phyloP scores from a whole-genome alignment of 2,797 vertebrate species.

The Graptemys geographica region DNA sequence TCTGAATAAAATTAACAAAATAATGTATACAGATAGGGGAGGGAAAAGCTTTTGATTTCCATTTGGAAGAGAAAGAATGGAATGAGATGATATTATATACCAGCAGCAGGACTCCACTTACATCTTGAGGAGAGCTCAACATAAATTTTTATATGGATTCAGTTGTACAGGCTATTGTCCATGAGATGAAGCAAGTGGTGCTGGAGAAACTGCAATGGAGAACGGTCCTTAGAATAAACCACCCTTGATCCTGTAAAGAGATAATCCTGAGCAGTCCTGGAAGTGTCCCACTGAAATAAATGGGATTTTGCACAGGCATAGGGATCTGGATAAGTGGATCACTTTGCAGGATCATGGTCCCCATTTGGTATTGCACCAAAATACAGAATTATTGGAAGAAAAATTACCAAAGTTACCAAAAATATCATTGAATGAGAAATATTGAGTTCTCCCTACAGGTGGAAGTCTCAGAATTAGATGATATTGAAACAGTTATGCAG shows the following conservation, averaged over 20 bases:
- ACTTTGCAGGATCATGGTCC: not conserved
- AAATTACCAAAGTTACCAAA: not conserved
- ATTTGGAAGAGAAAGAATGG: not conserved
- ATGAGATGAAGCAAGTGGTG: not conserved
- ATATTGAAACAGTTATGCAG: not conserved
- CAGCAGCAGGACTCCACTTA: not conserved
- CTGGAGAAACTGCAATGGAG: not conserved
- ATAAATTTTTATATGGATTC: not conserved
- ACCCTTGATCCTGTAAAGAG: not conserved
- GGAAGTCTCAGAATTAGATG: not conserved
- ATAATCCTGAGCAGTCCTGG: not conserved
- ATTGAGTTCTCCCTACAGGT: not conserved
- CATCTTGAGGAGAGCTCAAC: not conserved
- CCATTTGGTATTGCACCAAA: not conserved
- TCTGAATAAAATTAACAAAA: not conserved
- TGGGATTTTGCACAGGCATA: not conserved
- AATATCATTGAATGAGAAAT: not conserved
- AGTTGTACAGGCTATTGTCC: not conserved
- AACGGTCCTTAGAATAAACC: not conserved
- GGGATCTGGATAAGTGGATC: not conserved
- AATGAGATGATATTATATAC: not conserved
- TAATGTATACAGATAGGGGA: not conserved
- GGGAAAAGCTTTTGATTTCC: not conserved
- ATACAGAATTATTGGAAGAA: not conserved
- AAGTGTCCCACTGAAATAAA: not conserved